These are phyloP conservation scores for Zaprionus gabonicus DNA, from an alignment of 1,140 invertebrate genomes.

Conservation along the genomic window DNA sequence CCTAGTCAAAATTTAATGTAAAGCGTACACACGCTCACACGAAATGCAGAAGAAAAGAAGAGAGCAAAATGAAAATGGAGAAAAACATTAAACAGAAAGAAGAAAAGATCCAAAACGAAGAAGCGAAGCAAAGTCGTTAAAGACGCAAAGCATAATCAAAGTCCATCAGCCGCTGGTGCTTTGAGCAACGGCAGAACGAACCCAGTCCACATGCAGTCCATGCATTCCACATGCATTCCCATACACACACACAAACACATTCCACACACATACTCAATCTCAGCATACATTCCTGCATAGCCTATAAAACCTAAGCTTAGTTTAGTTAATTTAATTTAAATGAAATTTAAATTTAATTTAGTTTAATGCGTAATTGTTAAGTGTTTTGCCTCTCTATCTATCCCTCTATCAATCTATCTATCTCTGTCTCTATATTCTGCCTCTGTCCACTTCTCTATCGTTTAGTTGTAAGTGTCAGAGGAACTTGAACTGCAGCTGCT, in stretches of 20 bases:
- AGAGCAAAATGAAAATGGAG: conserved; percentile 8
- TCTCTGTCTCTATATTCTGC: conserved; percentile 11
- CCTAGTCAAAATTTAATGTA: conserved; percentile 83
- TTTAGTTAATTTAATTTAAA: conserved; percentile 83
- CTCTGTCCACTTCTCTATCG: conserved; percentile 9
- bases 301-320: conserved; percentile 61
- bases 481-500: conserved; percentile 50
- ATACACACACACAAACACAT: conserved; percentile 37
- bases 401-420: conserved; percentile 6
- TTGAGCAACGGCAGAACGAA: conserved; percentile 56
- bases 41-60: conserved; percentile 31
- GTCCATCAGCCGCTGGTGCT: conserved; percentile 58
- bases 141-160: conserved; percentile 30
- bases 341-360: conserved; percentile 83
- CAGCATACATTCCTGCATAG: conserved; percentile 72
- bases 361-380: conserved; percentile 73
- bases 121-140: conserved; percentile 24
- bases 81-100: neutral
- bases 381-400: conserved; percentile 53
- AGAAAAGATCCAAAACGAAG: conserved; percentile 12
- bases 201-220: conserved; percentile 43
- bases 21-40: conserved; percentile 48
- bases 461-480: conserved; percentile 30
- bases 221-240: conserved; percentile 26
- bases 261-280: conserved; percentile 32